Conservation (phyloP, 92 coral and sea anemone genomes). For the Epizoanthus scotinus region DNA sequence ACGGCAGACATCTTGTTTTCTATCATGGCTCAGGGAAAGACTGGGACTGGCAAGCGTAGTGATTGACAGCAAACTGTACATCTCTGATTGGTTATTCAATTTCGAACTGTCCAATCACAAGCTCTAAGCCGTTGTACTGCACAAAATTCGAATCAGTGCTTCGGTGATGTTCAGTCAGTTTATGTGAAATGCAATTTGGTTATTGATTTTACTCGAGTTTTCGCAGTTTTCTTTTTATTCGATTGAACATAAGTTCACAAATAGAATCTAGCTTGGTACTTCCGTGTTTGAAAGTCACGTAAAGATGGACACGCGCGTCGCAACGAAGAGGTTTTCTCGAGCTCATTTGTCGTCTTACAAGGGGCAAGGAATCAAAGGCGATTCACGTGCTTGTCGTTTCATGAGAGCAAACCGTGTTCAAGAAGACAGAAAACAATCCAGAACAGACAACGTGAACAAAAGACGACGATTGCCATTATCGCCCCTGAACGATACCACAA, state of each 20-base stretch:
- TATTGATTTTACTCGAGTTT: background rate
- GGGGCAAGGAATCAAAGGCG: constrained; percentile 32
- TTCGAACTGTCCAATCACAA: constrained; percentile 27
- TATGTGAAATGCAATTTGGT: background rate
- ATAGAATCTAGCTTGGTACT: background rate
- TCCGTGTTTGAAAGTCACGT: background rate
- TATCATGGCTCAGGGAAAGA: constrained; percentile 1
- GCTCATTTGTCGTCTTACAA: constrained; percentile 17
- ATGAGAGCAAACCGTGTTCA: constrained; percentile 19
- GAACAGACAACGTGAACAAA: constrained; percentile 17
- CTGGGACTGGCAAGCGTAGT: constrained; percentile 5
- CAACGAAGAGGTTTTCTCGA: constrained; percentile 9
- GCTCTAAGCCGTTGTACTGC: constrained; percentile 3
- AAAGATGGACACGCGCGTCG: constrained; percentile 31
- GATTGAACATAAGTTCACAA: background rate
- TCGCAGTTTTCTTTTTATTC: background rate
- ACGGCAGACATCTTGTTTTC: constrained; percentile 28
- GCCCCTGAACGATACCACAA: constrained; percentile 15
- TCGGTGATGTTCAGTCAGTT: background rate
- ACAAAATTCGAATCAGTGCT: constrained; percentile 24
- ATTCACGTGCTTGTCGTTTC: constrained; percentile 21
- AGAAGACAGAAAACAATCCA: constrained; percentile 29
- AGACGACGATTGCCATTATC: constrained; percentile 36
- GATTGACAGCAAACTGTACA: no score
- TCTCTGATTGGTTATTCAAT: constrained; percentile 13